Evolutionary conservation across 2,888 invertebrate species (phyloP).

Genomic region (Eupithecia vulgata): DNA sequence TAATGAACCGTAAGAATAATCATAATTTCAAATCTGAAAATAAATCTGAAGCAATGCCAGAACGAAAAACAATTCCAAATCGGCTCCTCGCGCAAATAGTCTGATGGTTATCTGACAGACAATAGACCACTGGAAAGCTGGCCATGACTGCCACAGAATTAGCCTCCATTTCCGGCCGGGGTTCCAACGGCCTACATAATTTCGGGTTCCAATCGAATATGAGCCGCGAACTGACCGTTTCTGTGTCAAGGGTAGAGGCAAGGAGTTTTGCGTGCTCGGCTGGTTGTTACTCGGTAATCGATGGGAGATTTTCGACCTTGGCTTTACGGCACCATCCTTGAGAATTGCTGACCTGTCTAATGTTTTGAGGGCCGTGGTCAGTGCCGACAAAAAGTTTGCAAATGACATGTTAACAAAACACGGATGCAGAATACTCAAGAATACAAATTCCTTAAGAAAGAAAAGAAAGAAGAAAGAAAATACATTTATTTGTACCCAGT

Average conservation of each 20-base stretch:
- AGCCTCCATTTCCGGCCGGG: conserved; percentile 60
- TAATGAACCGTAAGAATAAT: not conserved
- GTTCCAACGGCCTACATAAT: conserved; percentile 71
- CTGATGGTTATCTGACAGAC: conserved; percentile 34
- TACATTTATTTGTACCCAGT: too few species aligned
- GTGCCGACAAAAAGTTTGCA: not conserved
- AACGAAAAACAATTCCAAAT: not conserved
- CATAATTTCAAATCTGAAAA: conserved; percentile 5
- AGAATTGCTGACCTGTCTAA: conserved; percentile 70
- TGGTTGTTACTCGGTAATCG: conserved; percentile 67
- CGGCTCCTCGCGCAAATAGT: conserved; percentile 13
- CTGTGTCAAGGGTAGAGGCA: conserved; percentile 78
- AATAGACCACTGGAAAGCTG: conserved; percentile 32
- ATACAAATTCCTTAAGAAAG: too few species aligned
- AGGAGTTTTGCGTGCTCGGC: conserved; percentile 77
- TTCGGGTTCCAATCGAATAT: conserved; percentile 62
- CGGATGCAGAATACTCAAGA: not conserved
- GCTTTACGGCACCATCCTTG: conserved; percentile 71
- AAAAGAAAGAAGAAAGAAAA: too few species aligned
- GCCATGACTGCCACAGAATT: conserved; percentile 47
- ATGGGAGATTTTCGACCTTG: conserved; percentile 82
- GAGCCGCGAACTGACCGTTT: conserved; percentile 65
- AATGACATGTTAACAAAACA: not conserved
- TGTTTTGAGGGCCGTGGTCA: conserved; percentile 52
- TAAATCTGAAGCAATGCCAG: not conserved